Base-by-base conservation (phyloP, 2,113 vertebrate genomes). In the Ictidomys tridecemlineatus region DNA sequence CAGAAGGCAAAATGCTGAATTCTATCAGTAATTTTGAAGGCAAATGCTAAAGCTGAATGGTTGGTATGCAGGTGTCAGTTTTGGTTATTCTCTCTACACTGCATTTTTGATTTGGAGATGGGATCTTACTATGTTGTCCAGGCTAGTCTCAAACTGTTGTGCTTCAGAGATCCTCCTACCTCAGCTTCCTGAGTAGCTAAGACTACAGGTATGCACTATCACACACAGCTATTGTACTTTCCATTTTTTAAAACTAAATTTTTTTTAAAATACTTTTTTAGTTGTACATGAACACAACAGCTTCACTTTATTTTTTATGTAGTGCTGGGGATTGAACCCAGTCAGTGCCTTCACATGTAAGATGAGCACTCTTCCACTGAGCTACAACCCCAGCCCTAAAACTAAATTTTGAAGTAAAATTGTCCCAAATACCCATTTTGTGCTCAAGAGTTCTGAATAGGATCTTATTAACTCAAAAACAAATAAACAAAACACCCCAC, bases 371-470 rank as follows among this genome's bases (percentile, higher is more conserved):
- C 45, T 45, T 45, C 45, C 45, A 45, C 45, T 45, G 45, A 45
- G 8, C 8, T 45, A 45, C 45, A 45, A 45, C 8, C 45, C 8
- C 45, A 45, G 45, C 45, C 45, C 48, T 26, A 80, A 72, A 94
- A 84, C 69, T 63, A 77, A 87, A 70, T 37, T 76, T 45, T 69
- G 30, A 69, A 91, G 51, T 83, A 86, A 83, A 91, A 87, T 13
- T 93, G 42, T 22, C 74, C 39, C 8, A 83, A 84, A 56, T 24
- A n/a, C 58, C 69, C 28, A 67, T 32, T 87, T 87, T 91, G 63
- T 9, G 26, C 48, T 89, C 58, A 37, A 94, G 72, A 94, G 56
- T 92, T 79, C 45, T 92, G 58, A 69, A 69, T 0, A 80, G 72
- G 45, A 80, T 65, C 58, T 70, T 63, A 48, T 0, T 5, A 2